These are phyloP conservation scores for Nannoperca obscura DNA, from an alignment of 2,797 vertebrate species.

Conservation along the genomic window DNA sequence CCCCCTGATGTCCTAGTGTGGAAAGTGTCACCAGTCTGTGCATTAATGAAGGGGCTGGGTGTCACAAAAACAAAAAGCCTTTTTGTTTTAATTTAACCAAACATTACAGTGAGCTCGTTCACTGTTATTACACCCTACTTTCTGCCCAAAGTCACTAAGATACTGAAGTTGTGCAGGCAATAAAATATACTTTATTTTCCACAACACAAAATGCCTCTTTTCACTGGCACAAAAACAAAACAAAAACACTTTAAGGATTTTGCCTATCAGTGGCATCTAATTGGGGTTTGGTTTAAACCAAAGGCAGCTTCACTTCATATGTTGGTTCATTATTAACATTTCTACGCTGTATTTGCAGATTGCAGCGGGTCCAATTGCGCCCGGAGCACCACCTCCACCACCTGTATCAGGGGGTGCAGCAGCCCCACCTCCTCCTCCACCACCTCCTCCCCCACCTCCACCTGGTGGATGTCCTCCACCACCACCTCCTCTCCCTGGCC, in stretches of 20 bases:
- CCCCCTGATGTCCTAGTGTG: too few species aligned
- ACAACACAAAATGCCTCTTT: neutral
- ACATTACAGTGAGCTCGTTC: neutral
- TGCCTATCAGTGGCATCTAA: neutral
- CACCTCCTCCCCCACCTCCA: constrained; percentile 84
- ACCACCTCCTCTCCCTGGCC: constrained; percentile 72
- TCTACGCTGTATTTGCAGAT: constrained; percentile 66
- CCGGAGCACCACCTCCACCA: constrained; percentile 61
- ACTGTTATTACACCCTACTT: neutral
- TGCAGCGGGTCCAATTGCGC: constrained; percentile 67
- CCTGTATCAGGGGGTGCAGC: constrained; percentile 71
- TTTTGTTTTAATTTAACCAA: neutral
- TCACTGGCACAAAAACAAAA: neutral
- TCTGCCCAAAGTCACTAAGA: neutral
- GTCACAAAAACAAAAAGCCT: too few species aligned
- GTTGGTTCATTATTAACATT: constrained; percentile 19
- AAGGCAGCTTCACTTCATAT: neutral
- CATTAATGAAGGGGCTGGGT: too few species aligned
- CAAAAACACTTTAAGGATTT: neutral
- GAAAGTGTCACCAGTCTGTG: too few species aligned
- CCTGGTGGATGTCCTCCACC: constrained; percentile 76
- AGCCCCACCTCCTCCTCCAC: constrained; percentile 78
- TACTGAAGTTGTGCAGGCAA: neutral
- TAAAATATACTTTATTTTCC: neutral
- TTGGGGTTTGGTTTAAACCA: neutral